These are phyloP conservation scores for Rhegmatorhina hoffmannsi DNA, from an alignment of 2,113 vertebrate genomes.

Conservation along the genomic window DNA sequence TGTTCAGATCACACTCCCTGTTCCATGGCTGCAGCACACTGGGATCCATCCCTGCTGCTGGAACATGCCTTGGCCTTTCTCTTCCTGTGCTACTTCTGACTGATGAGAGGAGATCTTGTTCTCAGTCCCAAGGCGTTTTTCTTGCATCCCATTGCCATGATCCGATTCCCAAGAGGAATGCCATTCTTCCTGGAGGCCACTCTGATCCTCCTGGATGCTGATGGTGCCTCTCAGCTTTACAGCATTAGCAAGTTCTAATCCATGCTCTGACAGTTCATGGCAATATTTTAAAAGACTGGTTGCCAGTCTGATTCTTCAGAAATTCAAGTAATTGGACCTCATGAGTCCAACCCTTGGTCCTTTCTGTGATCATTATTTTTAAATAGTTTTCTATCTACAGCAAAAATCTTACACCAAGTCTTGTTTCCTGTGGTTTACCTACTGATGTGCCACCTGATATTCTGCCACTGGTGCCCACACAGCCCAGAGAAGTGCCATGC, in stretches of 20 bases:
- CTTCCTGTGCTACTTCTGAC: background rate
- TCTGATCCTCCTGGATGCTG: background rate
- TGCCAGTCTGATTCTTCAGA: background rate
- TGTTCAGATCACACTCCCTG: background rate
- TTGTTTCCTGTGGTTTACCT: background rate
- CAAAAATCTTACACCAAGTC: background rate
- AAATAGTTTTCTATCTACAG: background rate
- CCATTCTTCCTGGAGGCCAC: background rate
- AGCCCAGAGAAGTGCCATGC: background rate
- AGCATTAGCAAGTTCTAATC: background rate
- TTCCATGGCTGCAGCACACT: background rate
- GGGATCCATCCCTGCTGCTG: background rate
- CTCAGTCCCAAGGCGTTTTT: background rate
- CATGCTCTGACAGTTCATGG: background rate
- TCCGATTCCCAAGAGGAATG: background rate
- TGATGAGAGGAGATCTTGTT: slow-evolving; percentile 13
- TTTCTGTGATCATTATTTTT: background rate
- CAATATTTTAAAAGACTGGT: background rate
- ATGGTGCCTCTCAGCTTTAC: background rate
- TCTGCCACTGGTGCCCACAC: background rate
- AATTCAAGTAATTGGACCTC: background rate
- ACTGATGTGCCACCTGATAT: background rate
- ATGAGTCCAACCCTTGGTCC: background rate
- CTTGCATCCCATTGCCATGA: background rate
- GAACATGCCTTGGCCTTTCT: background rate